Percentiles rank a stretch among this genome's conserved stretches.
These are phyloP conservation scores for Harpagus bidentatus DNA, from an alignment of 2,113 vertebrate species.

Conservation along the genomic window DNA sequence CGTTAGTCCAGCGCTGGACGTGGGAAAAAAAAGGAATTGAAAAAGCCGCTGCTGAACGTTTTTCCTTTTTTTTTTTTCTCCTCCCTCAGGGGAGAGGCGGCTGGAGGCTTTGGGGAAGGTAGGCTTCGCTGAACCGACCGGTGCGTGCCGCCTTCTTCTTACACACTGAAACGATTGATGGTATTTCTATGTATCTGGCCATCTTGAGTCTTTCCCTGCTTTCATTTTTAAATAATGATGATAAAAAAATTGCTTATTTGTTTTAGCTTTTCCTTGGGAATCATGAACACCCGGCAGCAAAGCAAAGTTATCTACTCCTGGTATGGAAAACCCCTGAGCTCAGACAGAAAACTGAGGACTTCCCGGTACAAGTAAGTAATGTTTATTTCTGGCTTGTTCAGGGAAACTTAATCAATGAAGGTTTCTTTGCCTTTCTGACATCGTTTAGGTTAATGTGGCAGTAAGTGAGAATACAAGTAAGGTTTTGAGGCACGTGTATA, in stretches of 20 bases:
- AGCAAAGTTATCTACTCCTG: constrained; percentile 73
- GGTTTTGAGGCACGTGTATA: not conserved
- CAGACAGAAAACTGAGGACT: constrained; percentile 73
- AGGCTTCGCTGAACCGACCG: fast-evolving
- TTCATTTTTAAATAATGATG: not conserved
- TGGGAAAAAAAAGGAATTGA: too few relatives aligned
- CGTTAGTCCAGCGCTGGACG: too few relatives aligned
- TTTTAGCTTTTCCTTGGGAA: not conserved
- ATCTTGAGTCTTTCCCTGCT: not conserved
- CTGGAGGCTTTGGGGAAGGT: not conserved
- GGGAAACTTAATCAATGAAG: not conserved
- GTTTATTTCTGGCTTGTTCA: not conserved
- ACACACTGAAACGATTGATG: fast-evolving
- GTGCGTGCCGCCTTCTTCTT: fast-evolving
- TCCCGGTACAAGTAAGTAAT: constrained; percentile 51
- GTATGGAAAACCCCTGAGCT: constrained; percentile 64
- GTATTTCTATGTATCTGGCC: fast-evolving
- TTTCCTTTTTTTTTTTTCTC: too few relatives aligned
- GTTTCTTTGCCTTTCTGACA: not conserved
- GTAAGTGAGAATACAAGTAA: not conserved
- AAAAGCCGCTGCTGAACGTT: fast-evolving
- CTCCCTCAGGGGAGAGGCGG: fast-evolving
- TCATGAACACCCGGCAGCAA: constrained; percentile 74
- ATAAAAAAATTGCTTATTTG: not conserved
- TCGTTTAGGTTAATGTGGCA: fast-evolving